These are phyloP conservation scores for Tapirus terrestris DNA, from an alignment of 2,113 vertebrate species.

Conservation along the genomic window DNA sequence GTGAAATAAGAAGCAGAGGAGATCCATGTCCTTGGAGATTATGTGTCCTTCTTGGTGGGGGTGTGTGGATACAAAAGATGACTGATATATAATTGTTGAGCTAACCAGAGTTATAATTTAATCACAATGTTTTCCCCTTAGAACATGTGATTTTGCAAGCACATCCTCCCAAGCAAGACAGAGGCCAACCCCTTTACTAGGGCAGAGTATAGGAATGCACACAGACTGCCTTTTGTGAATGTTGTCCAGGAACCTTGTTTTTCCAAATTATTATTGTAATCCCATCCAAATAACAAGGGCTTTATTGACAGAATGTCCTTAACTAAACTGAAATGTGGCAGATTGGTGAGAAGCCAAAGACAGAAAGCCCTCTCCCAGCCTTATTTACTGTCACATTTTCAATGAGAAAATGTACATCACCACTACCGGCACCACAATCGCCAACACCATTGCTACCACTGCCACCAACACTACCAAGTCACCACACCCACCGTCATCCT, in stretches of 20 bases:
- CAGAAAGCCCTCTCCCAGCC: not conserved
- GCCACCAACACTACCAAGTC: not conserved
- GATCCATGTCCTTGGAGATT: not conserved
- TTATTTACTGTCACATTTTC: not conserved
- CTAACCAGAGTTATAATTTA: not conserved
- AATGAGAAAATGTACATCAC: not conserved
- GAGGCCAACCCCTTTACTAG: not conserved
- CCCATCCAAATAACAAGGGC: not conserved
- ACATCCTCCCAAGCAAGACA: accelerated
- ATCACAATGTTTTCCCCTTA: not conserved
- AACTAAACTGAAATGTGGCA: not conserved
- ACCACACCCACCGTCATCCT: not conserved
- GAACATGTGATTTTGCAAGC: not conserved
- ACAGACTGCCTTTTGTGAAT: no score
- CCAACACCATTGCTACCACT: accelerated
- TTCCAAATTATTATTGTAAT: not conserved
- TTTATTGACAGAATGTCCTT: not conserved
- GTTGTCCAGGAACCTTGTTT: not conserved
- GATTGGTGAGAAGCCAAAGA: not conserved
- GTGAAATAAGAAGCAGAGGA: not conserved
- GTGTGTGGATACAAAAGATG: no score
- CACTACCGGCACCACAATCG: accelerated
- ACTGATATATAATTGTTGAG: not conserved
- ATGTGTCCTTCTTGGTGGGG: accelerated
- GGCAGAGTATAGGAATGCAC: not conserved